Evolutionary conservation across 2,797 vertebrate genomes (phyloP).

Genomic region (Emys orbicularis): DNA sequence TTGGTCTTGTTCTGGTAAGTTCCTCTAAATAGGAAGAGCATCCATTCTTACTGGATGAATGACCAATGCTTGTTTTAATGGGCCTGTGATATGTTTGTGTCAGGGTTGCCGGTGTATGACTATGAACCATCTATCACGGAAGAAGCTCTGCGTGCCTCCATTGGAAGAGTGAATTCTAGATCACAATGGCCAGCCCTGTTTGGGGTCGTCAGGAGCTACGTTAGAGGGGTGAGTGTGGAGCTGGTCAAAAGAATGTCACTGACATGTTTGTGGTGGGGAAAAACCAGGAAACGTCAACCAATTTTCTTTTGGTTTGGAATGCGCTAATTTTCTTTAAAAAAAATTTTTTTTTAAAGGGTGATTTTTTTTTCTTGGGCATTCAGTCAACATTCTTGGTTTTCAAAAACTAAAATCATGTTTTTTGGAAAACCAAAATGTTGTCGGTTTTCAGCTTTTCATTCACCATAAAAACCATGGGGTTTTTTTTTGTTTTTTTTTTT

Average conservation of each 20-base stretch:
- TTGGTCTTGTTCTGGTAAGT: constrained; percentile 64
- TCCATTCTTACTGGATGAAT: accelerated
- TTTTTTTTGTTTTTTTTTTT: not conserved
- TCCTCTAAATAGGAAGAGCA: accelerated
- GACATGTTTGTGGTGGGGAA: not conserved
- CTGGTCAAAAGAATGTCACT: accelerated
- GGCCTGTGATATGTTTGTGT: not conserved
- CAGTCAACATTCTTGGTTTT: not conserved
- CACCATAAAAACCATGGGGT: not conserved
- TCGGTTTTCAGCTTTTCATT: not conserved
- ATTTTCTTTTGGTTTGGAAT: not conserved
- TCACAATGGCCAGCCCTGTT: constrained; percentile 64
- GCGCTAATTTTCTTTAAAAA: not conserved
- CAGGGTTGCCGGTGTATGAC: constrained; percentile 75
- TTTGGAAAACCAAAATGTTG: not conserved
- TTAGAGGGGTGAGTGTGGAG: constrained; percentile 61
- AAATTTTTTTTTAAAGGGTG: not conserved
- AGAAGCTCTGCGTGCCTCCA: constrained; percentile 71
- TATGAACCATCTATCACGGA: constrained; percentile 55
- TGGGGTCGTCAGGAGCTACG: constrained; percentile 46
- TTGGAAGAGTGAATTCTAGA: constrained; percentile 74
- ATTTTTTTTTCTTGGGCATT: not conserved
- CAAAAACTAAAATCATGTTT: not conserved
- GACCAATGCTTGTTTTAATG: not conserved
- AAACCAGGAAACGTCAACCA: not conserved